A percentile compares a stretch with the other conserved stretches of the same genome.
Conservation (phyloP, 2,797 vertebrate species). For the Hybognathus amarus region DNA sequence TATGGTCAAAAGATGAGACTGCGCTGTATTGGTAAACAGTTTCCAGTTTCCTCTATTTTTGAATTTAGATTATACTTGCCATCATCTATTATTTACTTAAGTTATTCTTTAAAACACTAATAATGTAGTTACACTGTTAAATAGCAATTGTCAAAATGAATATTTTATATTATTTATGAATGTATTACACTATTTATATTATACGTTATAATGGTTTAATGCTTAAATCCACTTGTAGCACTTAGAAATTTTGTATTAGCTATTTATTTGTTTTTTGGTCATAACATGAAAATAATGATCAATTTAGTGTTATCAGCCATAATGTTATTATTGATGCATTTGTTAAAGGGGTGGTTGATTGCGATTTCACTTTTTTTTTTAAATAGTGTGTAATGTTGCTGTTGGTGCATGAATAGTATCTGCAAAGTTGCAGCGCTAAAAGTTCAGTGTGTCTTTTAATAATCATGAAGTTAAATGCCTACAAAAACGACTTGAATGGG, state of each 20-base stretch:
- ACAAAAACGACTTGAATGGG: too few relatives aligned
- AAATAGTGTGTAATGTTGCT: too few relatives aligned
- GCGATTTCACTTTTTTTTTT: too few relatives aligned
- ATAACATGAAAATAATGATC: background rate
- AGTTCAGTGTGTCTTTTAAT: too few relatives aligned
- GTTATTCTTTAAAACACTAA: background rate
- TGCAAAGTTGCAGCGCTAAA: too few relatives aligned
- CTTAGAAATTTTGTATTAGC: background rate
- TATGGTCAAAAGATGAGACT: too few relatives aligned
- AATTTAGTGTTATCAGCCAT: background rate
- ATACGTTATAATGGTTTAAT: background rate
- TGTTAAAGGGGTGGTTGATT: too few relatives aligned
- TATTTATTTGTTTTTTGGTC: background rate
- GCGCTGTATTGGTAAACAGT: background rate
- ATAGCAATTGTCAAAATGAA: background rate
- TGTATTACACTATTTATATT: background rate
- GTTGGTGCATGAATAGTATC: too few relatives aligned
- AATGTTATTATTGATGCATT: background rate
- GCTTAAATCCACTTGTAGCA: background rate
- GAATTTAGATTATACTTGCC: background rate
- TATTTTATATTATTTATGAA: background rate
- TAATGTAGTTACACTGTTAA: background rate
- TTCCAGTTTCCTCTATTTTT: background rate
- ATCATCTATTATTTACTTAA: background rate
- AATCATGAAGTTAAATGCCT: too few relatives aligned